Evolutionary conservation across 2,797 vertebrate species (phyloP), one percentile per base, ranked within the genome.

Genomic region (Molothrus ater): DNA sequence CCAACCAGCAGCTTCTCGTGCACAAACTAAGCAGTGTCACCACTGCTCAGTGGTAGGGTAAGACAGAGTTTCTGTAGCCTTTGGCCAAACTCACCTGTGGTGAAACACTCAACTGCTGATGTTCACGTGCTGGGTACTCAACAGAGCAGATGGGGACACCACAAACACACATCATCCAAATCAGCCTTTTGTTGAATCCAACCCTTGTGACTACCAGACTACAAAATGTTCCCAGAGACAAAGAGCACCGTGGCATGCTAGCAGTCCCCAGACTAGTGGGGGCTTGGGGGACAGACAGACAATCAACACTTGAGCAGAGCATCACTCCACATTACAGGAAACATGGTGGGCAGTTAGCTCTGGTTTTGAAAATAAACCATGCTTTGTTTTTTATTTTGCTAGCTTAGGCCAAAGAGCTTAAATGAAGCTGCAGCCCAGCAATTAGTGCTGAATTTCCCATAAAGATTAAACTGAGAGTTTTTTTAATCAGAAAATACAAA

Each of bases 31-130:
- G 29, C 32, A 54, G 42, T 21, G 20, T 45, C 70, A 83, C 45
- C 72, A 28, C 6, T 0, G 0, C 70, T 38, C 66, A 34, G 1
- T 10, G 21, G 10, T n/a, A n/a, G 34, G 29, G 10, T n/a, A 36
- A 31, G 32, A 20, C 26, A 47, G 17, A 50, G 10, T 47, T 88
- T 28, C 51, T 85, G 43, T 45, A 42, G 47, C 61, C 51, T 78
- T 68, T 86, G 76, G 64, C 84, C 4, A 7, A 51, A 60, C 48
- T 76, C 66, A 64, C 31, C 59, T 50, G 20, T 56, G 36, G 20
- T 54, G 26, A 92, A 43, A 53, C 47, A 48, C 13, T 45, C 26
- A 85, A 0, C 53, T 72, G 45, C 36, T 75, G 24, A 11, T 54
- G 12, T 38, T 66, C 45, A 69, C 13, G 7, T 80, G 34, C 16